Percentiles rank a stretch among this genome's conserved stretches.
Conservation (phyloP, 1,140 invertebrate species). For the Carposina sasakii region DNA sequence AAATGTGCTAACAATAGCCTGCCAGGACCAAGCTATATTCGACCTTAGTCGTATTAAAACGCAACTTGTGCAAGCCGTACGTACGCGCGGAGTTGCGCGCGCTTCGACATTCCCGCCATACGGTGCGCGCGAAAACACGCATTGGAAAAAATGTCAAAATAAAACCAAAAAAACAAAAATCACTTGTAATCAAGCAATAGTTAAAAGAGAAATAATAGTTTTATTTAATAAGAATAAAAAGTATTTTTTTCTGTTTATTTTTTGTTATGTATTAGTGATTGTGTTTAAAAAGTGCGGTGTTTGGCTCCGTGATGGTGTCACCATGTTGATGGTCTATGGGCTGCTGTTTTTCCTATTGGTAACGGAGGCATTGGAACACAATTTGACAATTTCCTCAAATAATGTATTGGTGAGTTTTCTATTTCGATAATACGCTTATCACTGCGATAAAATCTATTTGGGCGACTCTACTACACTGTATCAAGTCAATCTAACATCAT, state of each 20-base stretch:
- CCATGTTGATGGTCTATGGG: slow-evolving; percentile 45
- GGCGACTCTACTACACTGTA: too few relatives aligned
- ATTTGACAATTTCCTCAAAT: too few relatives aligned
- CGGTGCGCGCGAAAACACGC: slow-evolving; percentile 38
- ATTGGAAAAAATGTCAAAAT: slow-evolving; percentile 31
- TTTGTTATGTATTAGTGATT: slow-evolving; percentile 20
- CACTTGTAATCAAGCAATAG: not conserved
- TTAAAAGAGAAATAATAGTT: not conserved
- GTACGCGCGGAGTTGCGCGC: slow-evolving; percentile 44
- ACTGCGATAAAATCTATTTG: too few relatives aligned
- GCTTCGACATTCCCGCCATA: slow-evolving; percentile 55
- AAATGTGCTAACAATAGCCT: too few relatives aligned
- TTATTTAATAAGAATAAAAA: not conserved
- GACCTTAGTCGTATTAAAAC: too few relatives aligned
- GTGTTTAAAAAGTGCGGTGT: slow-evolving; percentile 39
- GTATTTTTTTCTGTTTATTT: slow-evolving; percentile 8
- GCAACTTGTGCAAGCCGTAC: slow-evolving; percentile 64
- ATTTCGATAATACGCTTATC: too few relatives aligned
- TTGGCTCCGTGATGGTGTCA: slow-evolving; percentile 32
- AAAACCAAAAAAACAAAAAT: slow-evolving; percentile 16
- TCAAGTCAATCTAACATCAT: too few relatives aligned
- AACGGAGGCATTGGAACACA: too few relatives aligned
- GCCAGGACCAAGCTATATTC: too few relatives aligned
- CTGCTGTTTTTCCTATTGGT: slow-evolving; percentile 51
- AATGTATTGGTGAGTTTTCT: too few relatives aligned